phyloP scores from a whole-genome alignment of 2,797 vertebrate species.

The Danio aesculapii region DNA sequence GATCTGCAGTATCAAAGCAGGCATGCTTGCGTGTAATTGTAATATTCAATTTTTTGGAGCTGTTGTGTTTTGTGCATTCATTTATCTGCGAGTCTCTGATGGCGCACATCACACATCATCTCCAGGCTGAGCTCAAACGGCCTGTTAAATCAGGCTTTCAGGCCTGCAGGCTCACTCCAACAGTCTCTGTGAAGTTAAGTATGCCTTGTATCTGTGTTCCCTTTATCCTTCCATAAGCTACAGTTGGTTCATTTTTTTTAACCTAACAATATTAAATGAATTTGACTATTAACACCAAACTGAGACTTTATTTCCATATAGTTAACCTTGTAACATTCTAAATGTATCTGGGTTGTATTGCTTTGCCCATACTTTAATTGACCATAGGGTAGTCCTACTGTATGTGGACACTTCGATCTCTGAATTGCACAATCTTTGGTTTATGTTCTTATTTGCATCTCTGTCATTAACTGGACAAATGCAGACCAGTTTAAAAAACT shows the following conservation, averaged over 20 bases:
- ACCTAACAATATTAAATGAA: neutral
- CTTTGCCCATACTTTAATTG: no score
- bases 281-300: neutral
- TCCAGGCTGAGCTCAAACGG: conserved; percentile 18
- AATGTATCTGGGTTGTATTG: no score
- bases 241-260: neutral
- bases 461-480: no score
- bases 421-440: no score
- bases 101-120: conserved; percentile 33
- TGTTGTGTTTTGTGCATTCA: conserved; percentile 42
- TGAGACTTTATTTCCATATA: neutral
- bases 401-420: no score
- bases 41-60: conserved; percentile 36
- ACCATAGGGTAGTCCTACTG: no score
- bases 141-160: conserved; percentile 44
- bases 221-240: conserved; percentile 3
- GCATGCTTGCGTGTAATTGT: conserved; percentile 34
- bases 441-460: no score
- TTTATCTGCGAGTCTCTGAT: conserved; percentile 42
- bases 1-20: conserved; percentile 36
- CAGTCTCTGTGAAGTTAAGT: conserved; percentile 39
- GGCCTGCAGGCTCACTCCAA: conserved; percentile 30
- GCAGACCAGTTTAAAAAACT: no score
- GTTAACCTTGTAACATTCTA: no score
- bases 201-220: conserved; percentile 1